These are phyloP conservation scores for Lycia hirtaria DNA, from an alignment of 2,888 invertebrate species.

Conservation along the genomic window DNA sequence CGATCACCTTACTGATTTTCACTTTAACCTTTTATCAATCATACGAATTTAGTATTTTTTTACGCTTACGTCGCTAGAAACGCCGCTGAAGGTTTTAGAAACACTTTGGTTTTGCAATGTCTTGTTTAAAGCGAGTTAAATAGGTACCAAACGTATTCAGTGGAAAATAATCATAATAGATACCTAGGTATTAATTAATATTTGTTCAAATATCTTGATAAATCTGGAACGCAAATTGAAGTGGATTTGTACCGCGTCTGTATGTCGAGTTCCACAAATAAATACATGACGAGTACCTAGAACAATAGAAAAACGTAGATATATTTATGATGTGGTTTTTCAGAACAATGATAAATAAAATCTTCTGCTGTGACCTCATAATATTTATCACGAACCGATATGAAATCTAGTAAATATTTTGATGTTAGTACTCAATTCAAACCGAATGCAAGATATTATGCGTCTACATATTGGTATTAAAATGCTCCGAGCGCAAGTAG, in stretches of 20 bases:
- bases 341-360: slow-evolving; percentile 1
- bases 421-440: background rate
- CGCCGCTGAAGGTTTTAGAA: background rate
- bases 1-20: slow-evolving; percentile 40
- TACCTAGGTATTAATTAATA: too few species aligned
- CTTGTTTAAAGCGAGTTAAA: background rate
- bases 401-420: background rate
- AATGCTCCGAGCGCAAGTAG: slow-evolving; percentile 14
- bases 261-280: too few species aligned
- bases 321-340: background rate
- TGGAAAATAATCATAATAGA: background rate
- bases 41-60: slow-evolving; percentile 30
- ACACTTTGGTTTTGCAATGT: background rate
- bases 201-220: background rate
- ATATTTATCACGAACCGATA: background rate
- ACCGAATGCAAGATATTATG: background rate
- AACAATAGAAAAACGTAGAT: background rate
- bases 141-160: background rate
- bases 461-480: background rate
- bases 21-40: background rate
- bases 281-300: background rate
- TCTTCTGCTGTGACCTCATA: slow-evolving; percentile 4
- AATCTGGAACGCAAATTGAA: background rate
- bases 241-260: background rate
- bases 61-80: background rate